Conservation (phyloP, 2,797 vertebrate genomes). For the Falco berigora region DNA sequence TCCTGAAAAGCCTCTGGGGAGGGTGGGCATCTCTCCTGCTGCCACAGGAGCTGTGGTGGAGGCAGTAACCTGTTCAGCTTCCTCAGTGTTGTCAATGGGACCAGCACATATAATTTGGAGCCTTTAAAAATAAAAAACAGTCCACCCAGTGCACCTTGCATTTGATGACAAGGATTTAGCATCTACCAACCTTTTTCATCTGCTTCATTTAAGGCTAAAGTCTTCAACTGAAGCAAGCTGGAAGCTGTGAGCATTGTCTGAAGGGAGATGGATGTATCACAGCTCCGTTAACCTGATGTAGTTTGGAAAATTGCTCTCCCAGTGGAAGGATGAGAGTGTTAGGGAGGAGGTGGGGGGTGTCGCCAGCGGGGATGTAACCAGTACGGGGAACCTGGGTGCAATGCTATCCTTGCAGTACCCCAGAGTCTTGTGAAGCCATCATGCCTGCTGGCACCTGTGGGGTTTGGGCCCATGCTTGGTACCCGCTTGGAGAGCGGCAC, state of each 20-base stretch:
- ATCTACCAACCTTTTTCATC: background rate
- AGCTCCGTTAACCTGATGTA: rapidly evolving
- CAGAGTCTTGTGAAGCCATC: background rate
- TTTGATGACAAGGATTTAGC: background rate
- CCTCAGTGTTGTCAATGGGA: rapidly evolving
- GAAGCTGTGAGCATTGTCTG: background rate
- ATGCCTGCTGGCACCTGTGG: background rate
- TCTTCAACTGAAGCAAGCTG: background rate
- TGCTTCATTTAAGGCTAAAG: background rate
- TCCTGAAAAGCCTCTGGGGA: background rate
- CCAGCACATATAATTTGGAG: background rate
- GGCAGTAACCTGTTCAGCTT: background rate
- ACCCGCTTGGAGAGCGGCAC: background rate
- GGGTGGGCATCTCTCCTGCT: background rate
- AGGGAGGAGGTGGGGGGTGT: background rate
- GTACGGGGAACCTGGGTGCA: background rate
- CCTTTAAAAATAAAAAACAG: background rate
- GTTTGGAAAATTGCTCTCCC: background rate
- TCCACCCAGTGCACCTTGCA: background rate
- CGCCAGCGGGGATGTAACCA: background rate
- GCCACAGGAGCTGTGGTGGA: background rate
- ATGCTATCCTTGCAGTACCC: background rate
- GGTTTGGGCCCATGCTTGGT: background rate
- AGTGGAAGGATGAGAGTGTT: background rate
- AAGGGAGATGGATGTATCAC: rapidly evolving